Evolutionary conservation across 2,888 invertebrate species (phyloP), one percentile per base, ranked within the genome.

Genomic region (Callyntrura sp.): DNA sequence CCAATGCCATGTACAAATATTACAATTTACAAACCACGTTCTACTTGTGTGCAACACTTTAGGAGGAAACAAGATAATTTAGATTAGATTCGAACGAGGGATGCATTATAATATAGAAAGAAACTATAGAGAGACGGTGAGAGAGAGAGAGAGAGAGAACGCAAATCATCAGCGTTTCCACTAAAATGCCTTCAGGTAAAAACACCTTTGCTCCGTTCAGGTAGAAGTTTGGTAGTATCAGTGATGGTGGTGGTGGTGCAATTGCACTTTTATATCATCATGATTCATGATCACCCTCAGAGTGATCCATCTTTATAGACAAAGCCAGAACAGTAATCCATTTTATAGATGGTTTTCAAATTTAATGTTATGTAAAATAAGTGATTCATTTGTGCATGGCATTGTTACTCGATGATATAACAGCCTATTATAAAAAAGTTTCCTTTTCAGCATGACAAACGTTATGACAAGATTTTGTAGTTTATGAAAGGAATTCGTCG

Each of bases 51-150:
- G 78, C 85, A 85, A 85, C 78, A 85, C 79, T 55, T 86, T 68
- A 79, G 20, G 68, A 86, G 79, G 78, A 85, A 86, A 86, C 86
- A 81, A 68, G 86, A 79, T 68, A 86, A 51, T 86, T 81, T 86
- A 86, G 86, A 86, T 86, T 86, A 86, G 79, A 68, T 79, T 25
- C 23, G 45, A 85, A 51, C 79, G 55, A 68, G 86, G 68, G 55
- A 14, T 0, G 79, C 60, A 60, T 79, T 35, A 60, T 43, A 43
- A 35, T 14, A 51, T 23, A 57, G n/a, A 79, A n/a, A 51, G 73
- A 43, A 35, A 35, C 35, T n/a, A 28, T 12, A 28, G 28, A 68
- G 62, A 81, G 68, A 43, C 25, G 25, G 28, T 12, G 28, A 8
- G 25, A 1, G 55, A 17, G 23, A 68, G 55, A 81, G 68, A 57